A percentile compares a stretch with the other conserved stretches of the same genome.
Evolutionary conservation across 2,797 vertebrate species (phyloP).

Genomic region (Semotilus atromaculatus): DNA sequence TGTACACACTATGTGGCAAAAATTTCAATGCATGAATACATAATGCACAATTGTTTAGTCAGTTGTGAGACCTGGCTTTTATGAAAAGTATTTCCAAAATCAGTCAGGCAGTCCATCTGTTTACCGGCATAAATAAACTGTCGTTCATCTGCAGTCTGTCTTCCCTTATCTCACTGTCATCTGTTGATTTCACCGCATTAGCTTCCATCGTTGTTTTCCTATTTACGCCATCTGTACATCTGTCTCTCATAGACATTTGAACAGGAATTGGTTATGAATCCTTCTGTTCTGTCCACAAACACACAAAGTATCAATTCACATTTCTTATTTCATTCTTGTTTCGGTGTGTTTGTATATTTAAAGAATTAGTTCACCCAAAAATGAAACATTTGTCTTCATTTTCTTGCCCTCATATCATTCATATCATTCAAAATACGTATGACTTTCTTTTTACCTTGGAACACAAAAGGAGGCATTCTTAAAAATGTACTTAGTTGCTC

Average conservation of each 20-base stretch:
- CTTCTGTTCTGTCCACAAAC: slow-evolving; percentile 33
- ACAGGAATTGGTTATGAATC: slow-evolving; percentile 31
- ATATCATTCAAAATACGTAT: neutral
- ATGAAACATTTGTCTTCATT: neutral
- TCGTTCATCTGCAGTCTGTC: slow-evolving; percentile 34
- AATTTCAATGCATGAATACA: neutral
- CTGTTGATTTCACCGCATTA: slow-evolving; percentile 44
- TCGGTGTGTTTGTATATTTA: neutral
- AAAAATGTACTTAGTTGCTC: neutral
- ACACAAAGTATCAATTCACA: slow-evolving; percentile 28
- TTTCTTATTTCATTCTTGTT: neutral
- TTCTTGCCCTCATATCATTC: neutral
- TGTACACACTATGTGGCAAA: neutral
- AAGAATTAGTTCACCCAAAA: neutral
- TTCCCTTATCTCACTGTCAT: slow-evolving; percentile 42
- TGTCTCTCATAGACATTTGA: slow-evolving; percentile 42
- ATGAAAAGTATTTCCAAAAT: slow-evolving; percentile 41
- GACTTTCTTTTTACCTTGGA: neutral
- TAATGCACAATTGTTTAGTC: slow-evolving; percentile 26
- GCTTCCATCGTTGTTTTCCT: slow-evolving; percentile 23
- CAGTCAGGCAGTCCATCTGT: slow-evolving; percentile 42
- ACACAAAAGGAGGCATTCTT: neutral
- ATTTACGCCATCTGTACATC: slow-evolving; percentile 46
- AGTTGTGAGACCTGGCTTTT: slow-evolving; percentile 5
- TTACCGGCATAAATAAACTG: slow-evolving; percentile 39